Evolutionary conservation across 2,113 vertebrate genomes (phyloP), one percentile per base, ranked within the genome.

Genomic region (Ceuthmochares aereus): DNA sequence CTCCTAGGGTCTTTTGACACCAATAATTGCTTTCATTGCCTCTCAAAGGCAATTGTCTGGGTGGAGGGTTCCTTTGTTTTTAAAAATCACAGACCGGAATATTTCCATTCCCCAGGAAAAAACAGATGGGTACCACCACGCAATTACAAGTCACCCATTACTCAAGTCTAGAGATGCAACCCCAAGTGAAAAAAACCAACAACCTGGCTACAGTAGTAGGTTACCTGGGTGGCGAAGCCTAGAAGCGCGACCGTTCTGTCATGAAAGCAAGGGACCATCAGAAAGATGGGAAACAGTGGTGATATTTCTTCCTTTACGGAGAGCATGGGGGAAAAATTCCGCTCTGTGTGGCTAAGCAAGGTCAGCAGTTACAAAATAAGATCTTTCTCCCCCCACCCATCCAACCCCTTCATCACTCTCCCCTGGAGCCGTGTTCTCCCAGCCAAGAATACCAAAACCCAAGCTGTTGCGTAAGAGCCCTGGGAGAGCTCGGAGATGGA

Each of bases 401-500:
- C 67, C 69, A 87, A 29, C 8, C 34, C 77, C 70, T 67, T 83
- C 72, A 2, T 0, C 19, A 77, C 60, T 68, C 83, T 92, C 79
- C 89, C 81, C 74, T 17, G 20, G 56, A 91, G 86, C 90, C 4
- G 0, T 0, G 3, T 14, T 8, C 60, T 79, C 63, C 58, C 34
- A 25, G 90, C 84, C 91, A 91, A 75, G 75, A 89, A 91, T 5
- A 82, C 58, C 79, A 34, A 73, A 90, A 73, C 4, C 17, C 21
- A 0, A 51, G 23, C n/a, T 10, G 34, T 80, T 81, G 84, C 52
- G 1, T 52, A 68, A 90, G 87, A 72, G 60, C 72, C 34, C 51
- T 42, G 82, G 87, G 75, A 81, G 85, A 70, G 60, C 89, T 26
- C 7, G 42, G 91, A 93, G 93, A 78, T 87, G 93, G 92, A 72